These are phyloP conservation scores for Clarias magur DNA, from an alignment of 2,113 vertebrate genomes.

Conservation along the genomic window DNA sequence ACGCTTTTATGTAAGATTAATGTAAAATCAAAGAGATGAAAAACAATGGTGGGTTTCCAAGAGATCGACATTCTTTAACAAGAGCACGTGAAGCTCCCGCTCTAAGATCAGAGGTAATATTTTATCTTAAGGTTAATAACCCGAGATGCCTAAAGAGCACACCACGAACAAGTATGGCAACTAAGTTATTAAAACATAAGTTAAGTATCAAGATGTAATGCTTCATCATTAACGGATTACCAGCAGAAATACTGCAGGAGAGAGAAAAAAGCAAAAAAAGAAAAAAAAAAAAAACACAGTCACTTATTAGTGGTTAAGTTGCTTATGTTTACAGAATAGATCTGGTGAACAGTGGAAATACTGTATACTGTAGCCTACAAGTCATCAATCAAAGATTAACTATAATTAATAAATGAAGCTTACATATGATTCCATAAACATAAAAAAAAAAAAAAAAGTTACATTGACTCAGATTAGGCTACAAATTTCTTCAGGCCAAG, in stretches of 20 bases:
- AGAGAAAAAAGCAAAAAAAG: no score
- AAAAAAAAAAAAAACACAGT: no score
- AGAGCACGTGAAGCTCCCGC: background rate
- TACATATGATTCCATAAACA: background rate
- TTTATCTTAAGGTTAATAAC: background rate
- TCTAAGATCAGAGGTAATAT: background rate
- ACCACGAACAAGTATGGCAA: background rate
- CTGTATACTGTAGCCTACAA: no score
- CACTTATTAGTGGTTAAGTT: background rate
- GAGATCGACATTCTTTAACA: background rate
- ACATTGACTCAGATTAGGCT: no score
- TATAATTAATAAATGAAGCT: background rate
- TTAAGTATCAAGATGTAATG: background rate
- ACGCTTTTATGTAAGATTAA: background rate
- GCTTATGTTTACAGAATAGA: background rate
- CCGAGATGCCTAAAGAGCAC: background rate
- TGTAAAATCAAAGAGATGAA: slow-evolving; percentile 23
- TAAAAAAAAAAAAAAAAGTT: no score
- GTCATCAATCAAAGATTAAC: background rate
- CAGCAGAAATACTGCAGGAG: background rate
- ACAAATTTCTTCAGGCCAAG: no score
- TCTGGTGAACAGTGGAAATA: background rate
- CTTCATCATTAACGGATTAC: background rate
- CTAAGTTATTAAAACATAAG: background rate
- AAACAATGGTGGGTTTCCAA: background rate